Conservation (phyloP, 1,140 invertebrate species). For the Cylas formicarius region DNA sequence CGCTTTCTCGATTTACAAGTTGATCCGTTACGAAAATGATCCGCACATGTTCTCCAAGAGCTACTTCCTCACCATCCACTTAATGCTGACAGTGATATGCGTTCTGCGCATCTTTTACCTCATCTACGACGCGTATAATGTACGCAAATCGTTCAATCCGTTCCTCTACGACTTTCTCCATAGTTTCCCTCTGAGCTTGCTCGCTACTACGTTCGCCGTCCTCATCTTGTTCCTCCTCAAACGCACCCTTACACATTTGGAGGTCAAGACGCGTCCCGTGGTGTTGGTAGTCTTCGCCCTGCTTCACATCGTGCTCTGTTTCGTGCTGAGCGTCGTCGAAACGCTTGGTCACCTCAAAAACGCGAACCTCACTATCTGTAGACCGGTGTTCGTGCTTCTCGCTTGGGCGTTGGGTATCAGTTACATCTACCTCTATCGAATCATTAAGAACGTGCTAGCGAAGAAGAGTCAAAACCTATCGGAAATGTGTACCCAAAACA, state of each 20-base stretch:
- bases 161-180: slow-evolving; percentile 74
- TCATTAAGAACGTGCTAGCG: slow-evolving; percentile 55
- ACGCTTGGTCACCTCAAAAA: slow-evolving; percentile 44
- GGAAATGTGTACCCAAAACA: slow-evolving; percentile 58
- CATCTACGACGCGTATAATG: slow-evolving; percentile 84
- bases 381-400: slow-evolving; percentile 72
- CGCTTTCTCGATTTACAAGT: slow-evolving; percentile 73
- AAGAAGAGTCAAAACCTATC: slow-evolving; percentile 59
- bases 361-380: slow-evolving; percentile 51
- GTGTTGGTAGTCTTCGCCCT: slow-evolving; percentile 66
- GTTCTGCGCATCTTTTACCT: slow-evolving; percentile 75
- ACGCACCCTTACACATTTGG: slow-evolving; percentile 60
- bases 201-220: slow-evolving; percentile 78
- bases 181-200: slow-evolving; percentile 72
- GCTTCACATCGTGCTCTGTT: slow-evolving; percentile 67
- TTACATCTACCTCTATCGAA: slow-evolving; percentile 76
- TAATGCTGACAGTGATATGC: slow-evolving; percentile 72
- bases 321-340: slow-evolving; percentile 71
- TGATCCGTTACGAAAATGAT: slow-evolving; percentile 70
- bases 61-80: slow-evolving; percentile 77
- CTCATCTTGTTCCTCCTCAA: slow-evolving; percentile 76
- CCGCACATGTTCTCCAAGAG: slow-evolving; percentile 71
- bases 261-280: slow-evolving; percentile 63
- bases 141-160: slow-evolving; percentile 66
- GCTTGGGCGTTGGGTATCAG: slow-evolving; percentile 72